Conservation (phyloP, 2,888 invertebrate species). For the Lasioglossum morio region DNA sequence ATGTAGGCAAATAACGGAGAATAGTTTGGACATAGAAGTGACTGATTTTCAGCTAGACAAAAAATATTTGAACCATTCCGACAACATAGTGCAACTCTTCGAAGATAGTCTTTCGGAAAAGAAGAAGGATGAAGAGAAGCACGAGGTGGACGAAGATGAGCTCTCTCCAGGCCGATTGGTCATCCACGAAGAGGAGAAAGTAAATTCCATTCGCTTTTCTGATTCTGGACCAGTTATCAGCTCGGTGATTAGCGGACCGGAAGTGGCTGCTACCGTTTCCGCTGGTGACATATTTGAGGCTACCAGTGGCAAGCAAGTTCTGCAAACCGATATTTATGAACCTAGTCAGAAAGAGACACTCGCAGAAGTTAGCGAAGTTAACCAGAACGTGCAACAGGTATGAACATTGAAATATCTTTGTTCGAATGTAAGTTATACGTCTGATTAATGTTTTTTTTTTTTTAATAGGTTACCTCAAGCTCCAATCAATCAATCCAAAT, state of each 20-base stretch:
- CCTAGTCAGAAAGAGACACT: conserved; percentile 7
- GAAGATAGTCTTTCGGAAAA: neutral
- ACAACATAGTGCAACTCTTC: neutral
- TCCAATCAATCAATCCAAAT: conserved; percentile 40
- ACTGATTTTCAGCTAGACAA: neutral
- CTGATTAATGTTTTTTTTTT: neutral
- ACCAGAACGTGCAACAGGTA: conserved; percentile 47
- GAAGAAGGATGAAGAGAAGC: conserved; percentile 26
- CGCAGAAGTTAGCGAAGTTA: neutral
- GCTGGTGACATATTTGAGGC: conserved; percentile 19
- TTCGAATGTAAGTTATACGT: neutral
- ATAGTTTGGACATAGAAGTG: neutral
- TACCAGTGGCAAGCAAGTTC: neutral
- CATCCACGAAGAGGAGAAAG: conserved; percentile 15
- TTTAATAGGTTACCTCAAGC: conserved; percentile 58
- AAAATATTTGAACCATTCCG: neutral
- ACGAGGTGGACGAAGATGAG: conserved; percentile 14
- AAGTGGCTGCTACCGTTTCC: neutral
- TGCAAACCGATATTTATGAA: neutral
- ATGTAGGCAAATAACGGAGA: neutral
- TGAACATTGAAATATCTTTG: neutral
- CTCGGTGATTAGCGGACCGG: conserved; percentile 4
- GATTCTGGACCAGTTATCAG: conserved; percentile 18
- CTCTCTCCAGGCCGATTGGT: conserved; percentile 10
- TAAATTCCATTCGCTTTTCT: neutral